Conservation (phyloP, 2,888 invertebrate species). For the Phaedon cochleariae region DNA sequence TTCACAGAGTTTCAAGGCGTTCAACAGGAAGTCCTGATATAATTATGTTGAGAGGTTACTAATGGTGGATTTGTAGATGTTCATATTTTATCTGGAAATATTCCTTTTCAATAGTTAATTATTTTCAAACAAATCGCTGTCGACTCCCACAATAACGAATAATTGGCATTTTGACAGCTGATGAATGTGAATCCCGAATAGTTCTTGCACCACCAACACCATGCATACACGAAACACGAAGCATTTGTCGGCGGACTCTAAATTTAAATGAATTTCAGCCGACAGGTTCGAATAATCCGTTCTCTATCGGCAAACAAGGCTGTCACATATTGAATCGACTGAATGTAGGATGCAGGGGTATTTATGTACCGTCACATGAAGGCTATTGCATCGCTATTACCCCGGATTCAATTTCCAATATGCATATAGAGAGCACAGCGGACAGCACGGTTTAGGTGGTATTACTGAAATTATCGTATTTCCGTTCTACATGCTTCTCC, state of each 20-base stretch:
- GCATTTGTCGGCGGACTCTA: slow-evolving; percentile 49
- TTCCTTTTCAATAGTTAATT: too few relatives aligned
- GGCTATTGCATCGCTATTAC: slow-evolving; percentile 58
- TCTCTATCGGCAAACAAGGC: slow-evolving; percentile 59
- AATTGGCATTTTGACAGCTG: slow-evolving; percentile 52
- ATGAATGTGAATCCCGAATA: slow-evolving; percentile 47
- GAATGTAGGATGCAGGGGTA: slow-evolving; percentile 45
- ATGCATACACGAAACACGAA: too few relatives aligned
- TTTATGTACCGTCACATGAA: slow-evolving; percentile 59
- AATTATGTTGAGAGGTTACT: too few relatives aligned
- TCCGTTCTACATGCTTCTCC: slow-evolving; percentile 54
- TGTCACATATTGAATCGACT: slow-evolving; percentile 59
- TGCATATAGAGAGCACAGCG: slow-evolving; percentile 55
- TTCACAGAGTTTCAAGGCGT: too few relatives aligned
- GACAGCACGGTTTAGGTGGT: slow-evolving; percentile 54
- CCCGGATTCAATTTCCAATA: slow-evolving; percentile 63
- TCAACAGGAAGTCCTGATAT: too few relatives aligned
- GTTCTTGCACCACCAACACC: slow-evolving; percentile 48
- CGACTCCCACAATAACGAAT: too few relatives aligned
- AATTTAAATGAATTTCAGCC: slow-evolving; percentile 58
- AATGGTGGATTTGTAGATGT: too few relatives aligned
- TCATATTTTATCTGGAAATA: too few relatives aligned
- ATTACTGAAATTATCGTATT: slow-evolving; percentile 59
- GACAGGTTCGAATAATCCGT: slow-evolving; percentile 61
- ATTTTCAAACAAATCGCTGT: too few relatives aligned